Evolutionary conservation across 2,113 vertebrate species (phyloP).

Genomic region (Sorex araneus): DNA sequence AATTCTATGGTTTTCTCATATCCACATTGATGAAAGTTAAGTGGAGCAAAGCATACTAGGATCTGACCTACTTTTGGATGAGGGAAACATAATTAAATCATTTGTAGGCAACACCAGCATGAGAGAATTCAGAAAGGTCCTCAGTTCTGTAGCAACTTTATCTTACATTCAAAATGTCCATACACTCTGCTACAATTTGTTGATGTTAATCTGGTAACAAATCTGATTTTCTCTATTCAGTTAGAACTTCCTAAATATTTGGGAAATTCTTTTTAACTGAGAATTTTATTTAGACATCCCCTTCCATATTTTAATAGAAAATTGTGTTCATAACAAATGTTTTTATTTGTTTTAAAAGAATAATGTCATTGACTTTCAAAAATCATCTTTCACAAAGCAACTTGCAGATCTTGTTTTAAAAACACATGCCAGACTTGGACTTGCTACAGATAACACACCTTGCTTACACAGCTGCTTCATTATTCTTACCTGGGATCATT

Average conservation of each 20-base stretch:
- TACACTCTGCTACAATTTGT: background rate
- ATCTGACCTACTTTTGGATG: conserved; percentile 56
- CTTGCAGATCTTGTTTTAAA: conserved; percentile 66
- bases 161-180: conserved; percentile 24
- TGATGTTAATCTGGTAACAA: conserved; percentile 20
- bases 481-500: conserved; percentile 74
- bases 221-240: background rate
- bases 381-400: conserved; percentile 60
- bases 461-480: conserved; percentile 55
- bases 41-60: conserved; percentile 47
- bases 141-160: background rate
- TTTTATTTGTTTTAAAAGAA: conserved; percentile 46
- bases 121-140: background rate
- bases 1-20: conserved; percentile 42
- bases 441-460: conserved; percentile 68
- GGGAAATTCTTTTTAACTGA: background rate
- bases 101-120: conserved; percentile 23
- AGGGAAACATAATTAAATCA: conserved; percentile 48
- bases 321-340: background rate
- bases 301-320: background rate
- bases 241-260: background rate
- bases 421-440: conserved; percentile 77
- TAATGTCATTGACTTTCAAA: conserved; percentile 66
- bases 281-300: background rate
- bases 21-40: conserved; percentile 49